These are phyloP conservation scores for Pachliopta kotzebuea DNA, from an alignment of 2,888 invertebrate species.

Conservation along the genomic window DNA sequence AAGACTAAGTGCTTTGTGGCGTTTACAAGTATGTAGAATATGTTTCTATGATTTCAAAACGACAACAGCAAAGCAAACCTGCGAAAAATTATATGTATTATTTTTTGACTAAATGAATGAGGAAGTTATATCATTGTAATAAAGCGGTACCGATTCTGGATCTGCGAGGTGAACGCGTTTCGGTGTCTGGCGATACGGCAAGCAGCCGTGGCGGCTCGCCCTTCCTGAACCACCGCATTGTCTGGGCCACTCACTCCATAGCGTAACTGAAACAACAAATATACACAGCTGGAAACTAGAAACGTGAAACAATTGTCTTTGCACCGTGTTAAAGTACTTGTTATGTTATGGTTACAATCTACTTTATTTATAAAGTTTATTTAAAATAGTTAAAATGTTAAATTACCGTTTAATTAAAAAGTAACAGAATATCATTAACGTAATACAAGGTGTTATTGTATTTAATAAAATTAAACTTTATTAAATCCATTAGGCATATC, in stretches of 20 bases:
- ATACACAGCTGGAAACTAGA: neutral
- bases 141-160: constrained; percentile 69
- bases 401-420: neutral
- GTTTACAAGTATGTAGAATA: too few species aligned
- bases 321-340: neutral
- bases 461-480: neutral
- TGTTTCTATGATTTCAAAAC: too few species aligned
- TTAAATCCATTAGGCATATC: neutral
- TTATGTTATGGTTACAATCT: too few species aligned
- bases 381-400: too few species aligned
- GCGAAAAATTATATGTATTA: too few species aligned
- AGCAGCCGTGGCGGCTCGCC: constrained; percentile 85
- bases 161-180: constrained; percentile 60
- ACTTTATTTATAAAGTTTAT: too few species aligned
- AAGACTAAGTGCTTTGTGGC: too few species aligned
- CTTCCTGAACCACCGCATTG: constrained; percentile 87
- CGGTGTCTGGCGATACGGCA: constrained; percentile 83
- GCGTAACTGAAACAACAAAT: constrained; percentile 36
- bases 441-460: too few species aligned
- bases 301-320: neutral
- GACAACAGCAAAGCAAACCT: too few species aligned
- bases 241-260: constrained; percentile 50
- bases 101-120: neutral
- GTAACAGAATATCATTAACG: too few species aligned
- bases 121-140: neutral